Percentiles rank a stretch among this genome's conserved stretches.
Evolutionary conservation across 2,797 vertebrate genomes (phyloP).

Genomic region (Megaceryle alcyon): DNA sequence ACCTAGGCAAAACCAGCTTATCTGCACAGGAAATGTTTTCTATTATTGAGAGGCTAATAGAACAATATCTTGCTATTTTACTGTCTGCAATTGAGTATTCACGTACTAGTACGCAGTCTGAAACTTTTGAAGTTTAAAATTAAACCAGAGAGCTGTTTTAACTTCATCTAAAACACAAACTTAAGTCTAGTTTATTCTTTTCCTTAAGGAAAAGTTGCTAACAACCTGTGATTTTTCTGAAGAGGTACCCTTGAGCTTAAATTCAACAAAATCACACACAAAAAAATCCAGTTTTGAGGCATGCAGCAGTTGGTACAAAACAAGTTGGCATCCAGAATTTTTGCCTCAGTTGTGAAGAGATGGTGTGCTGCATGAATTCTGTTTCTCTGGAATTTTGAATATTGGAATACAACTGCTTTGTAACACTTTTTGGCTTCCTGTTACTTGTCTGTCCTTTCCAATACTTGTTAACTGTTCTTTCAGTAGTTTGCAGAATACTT

Average conservation of each 20-base stretch:
- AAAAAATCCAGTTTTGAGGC: background rate
- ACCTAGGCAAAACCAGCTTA: background rate
- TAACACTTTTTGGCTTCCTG: background rate
- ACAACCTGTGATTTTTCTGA: background rate
- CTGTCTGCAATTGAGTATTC: background rate
- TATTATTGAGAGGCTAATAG: background rate
- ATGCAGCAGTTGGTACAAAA: background rate
- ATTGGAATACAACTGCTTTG: background rate
- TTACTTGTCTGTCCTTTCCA: conserved; percentile 27
- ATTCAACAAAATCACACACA: background rate
- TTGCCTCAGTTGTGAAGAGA: background rate
- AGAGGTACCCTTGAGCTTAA: background rate
- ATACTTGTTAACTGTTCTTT: background rate
- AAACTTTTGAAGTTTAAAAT: background rate
- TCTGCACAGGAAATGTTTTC: background rate
- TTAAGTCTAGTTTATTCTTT: background rate
- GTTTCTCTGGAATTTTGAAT: background rate
- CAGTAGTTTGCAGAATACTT: background rate
- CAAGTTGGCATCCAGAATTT: background rate
- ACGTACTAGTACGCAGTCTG: background rate
- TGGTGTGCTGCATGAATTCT: background rate
- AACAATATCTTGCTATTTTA: background rate
- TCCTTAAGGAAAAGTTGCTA: background rate
- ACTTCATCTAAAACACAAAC: background rate
- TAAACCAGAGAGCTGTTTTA: background rate